A percentile compares a stretch with the other conserved stretches of the same genome.
phyloP scores from a whole-genome alignment of 2,797 vertebrate species.

The Alca torda region DNA sequence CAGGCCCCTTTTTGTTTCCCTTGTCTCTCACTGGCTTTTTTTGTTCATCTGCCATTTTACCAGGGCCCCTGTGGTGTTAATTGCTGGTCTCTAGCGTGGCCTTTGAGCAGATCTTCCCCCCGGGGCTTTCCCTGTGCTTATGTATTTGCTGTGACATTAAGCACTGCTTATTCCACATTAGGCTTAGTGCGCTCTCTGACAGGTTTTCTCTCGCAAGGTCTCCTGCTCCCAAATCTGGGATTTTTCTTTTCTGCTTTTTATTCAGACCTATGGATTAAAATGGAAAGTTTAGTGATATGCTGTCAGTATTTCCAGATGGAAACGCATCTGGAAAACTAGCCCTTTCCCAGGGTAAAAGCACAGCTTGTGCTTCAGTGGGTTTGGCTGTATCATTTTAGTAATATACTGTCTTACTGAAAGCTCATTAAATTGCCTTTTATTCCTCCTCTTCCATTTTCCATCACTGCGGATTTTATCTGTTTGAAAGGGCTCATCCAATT shows the following conservation, averaged over 20 bases:
- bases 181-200: slow-evolving; percentile 61
- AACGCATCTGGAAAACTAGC: not conserved
- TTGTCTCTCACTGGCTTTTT: slow-evolving; percentile 58
- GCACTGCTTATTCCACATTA: slow-evolving; percentile 67
- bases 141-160: slow-evolving; percentile 71
- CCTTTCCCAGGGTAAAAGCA: not conserved
- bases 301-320: slow-evolving; percentile 9
- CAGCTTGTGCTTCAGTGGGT: not conserved
- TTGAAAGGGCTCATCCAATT: slow-evolving; percentile 8
- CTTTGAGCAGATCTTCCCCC: slow-evolving; percentile 59
- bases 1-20: slow-evolving; percentile 47
- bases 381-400: not conserved
- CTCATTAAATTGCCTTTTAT: slow-evolving; percentile 3
- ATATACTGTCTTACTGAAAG: slow-evolving; percentile 11
- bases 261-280: slow-evolving; percentile 64
- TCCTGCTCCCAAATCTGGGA: slow-evolving; percentile 50
- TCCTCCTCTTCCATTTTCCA: slow-evolving; percentile 7
- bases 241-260: slow-evolving; percentile 54
- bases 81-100: slow-evolving; percentile 44
- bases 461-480: slow-evolving; percentile 35
- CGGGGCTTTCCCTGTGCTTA: slow-evolving; percentile 53
- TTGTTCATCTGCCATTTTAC: slow-evolving; percentile 68
- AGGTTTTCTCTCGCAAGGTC: slow-evolving; percentile 41
- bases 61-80: slow-evolving; percentile 52
- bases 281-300: slow-evolving; percentile 1